Base-by-base conservation (phyloP, 2,113 vertebrate species). In the Alexandromys fortis region DNA sequence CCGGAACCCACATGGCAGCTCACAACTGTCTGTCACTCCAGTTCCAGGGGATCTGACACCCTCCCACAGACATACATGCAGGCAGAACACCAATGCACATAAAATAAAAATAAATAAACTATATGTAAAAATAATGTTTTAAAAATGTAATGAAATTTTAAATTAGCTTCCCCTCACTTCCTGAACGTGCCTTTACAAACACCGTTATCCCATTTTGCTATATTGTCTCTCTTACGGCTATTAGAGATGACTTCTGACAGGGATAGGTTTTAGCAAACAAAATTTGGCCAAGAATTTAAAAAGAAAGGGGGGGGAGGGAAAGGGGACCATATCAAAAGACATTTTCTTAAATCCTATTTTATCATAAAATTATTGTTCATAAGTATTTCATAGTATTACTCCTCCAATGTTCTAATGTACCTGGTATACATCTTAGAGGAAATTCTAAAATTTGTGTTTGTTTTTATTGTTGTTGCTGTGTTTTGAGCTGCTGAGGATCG, bases 291-390 rank as follows among this genome's bases (percentile, higher is more conserved):
- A 21, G 21, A 77, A 86, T 77, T 86, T 68, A 35, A 83, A n/a
- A 47, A 88, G 73, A 58, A 52, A 35, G 45, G 1, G 8, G n/a
- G 22, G 24, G 12, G 16, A 7, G 35, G 1, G 26, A 7, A 17
- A 58, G 9, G 7, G 38, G 8, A 14, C 28, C 63, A 47, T 16
- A 67, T 67, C 55, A 28, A 26, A 42, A 28, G 79, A 22, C 35
- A 82, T 82, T 26, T 83, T 24, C 55, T 61, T 61, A 83, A 58
- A n/a, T 9, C 52, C 22, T 38, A 17, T 63, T 38, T 83, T 63
- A 38, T 82, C 22, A 90, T 33, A 52, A 65, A 94, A 77, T 94
- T 88, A 82, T 78, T 82, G 76, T 65, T 68, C 45, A n/a, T 67
- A 26, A 76, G 12, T 86, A 89, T 78, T 79, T 94, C 11, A 45